Base-by-base conservation (phyloP, 2,113 vertebrate species). In the Scartelaos histophorus region DNA sequence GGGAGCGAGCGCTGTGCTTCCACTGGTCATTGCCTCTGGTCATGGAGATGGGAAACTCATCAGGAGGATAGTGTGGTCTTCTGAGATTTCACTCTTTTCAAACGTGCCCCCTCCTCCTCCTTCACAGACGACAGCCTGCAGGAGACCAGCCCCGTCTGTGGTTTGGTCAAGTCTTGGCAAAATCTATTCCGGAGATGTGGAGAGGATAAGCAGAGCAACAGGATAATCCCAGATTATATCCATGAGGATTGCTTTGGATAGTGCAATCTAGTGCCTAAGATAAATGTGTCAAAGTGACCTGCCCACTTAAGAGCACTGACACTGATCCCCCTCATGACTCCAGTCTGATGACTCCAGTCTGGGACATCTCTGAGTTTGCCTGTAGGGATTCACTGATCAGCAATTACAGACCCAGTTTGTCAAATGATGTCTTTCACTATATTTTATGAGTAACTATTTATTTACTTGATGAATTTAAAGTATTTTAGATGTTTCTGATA, bases 181-280 rank as follows among this genome's bases (percentile, higher is more conserved):
- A 91, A 90, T 89, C 83, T 73, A 83, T 90, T 86, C 81, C 74
- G 82, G 86, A 83, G 80, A 87, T 86, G 80, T 82, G 71, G 56
- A 22, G 73, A 61, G 72, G 73, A 85, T 87, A 85, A 86, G 77
- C 70, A 82, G 74, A 62, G 83, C 78, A 85, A 82, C 25, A 46
- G 80, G 85, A 88, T 92, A 90, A 92, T 91, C 87, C 87, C 15
- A 82, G 87, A 92, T 91, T 91, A 91, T 89, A 87, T 87, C 82
- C 74, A 77, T 78, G 78, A 77, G 83, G 90, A 91, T 88, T 87
- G 84, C 79, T 88, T 79, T 69, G 75, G 86, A 84, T 84, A 76
- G 74, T 78, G 81, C 85, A 90, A 76, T 90, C 76, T 85, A 84
- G 86, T 85, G 80, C 35, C 76, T 70, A 65, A 79, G 88, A 82